A percentile compares a stretch with the other conserved stretches of the same genome.
phyloP scores from a whole-genome alignment of 2,113 vertebrate genomes.

The Tiliqua scincoides region DNA sequence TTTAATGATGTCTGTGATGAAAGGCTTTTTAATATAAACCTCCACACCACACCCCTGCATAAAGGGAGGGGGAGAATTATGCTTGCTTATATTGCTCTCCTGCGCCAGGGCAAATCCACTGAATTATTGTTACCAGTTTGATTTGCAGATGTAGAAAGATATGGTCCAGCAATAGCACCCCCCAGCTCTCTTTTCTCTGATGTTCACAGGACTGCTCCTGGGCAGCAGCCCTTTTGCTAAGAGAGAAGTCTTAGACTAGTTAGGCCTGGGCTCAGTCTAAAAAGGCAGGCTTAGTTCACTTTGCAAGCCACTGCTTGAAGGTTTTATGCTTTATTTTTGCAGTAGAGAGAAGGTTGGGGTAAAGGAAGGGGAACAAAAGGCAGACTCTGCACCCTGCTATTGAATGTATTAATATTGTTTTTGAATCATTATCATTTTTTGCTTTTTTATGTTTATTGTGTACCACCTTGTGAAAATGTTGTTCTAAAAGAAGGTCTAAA shows the following conservation, averaged over 20 bases:
- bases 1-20: background rate
- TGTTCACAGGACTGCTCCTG: constrained; percentile 20
- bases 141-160: background rate
- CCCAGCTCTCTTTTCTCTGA: background rate
- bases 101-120: no score
- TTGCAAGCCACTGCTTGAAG: no score
- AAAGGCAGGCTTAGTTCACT: no score
- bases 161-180: background rate
- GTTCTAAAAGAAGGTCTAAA: no score
- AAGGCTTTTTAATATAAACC: constrained; percentile 48
- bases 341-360: no score
- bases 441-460: background rate
- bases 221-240: constrained; percentile 30
- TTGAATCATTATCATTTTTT: background rate
- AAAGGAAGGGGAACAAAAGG: no score
- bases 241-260: constrained; percentile 31
- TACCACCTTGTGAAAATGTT: no score
- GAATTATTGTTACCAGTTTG: background rate
- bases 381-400: no score
- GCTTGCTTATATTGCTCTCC: background rate
- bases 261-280: no score
- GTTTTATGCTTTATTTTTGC: no score
- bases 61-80: background rate
- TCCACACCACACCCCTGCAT: constrained; percentile 7
- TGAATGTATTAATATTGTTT: background rate